A percentile compares a stretch with the other conserved stretches of the same genome.
These are phyloP conservation scores for Ashinkailepas kermadecensis DNA, from an alignment of 2,888 invertebrate genomes.

Conservation along the genomic window DNA sequence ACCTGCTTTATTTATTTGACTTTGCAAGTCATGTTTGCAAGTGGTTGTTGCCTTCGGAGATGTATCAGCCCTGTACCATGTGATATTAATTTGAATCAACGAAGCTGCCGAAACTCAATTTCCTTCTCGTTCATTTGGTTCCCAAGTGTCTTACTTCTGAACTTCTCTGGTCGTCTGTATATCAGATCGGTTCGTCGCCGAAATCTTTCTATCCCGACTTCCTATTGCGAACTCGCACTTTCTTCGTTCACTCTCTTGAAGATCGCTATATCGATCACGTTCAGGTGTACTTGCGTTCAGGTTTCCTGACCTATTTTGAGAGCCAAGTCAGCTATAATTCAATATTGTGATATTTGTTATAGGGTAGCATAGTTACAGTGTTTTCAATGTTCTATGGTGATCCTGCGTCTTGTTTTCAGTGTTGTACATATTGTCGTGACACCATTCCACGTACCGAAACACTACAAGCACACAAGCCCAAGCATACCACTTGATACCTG, in stretches of 20 bases:
- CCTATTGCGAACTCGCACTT: background rate
- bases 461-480: no score
- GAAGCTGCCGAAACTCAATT: no score
- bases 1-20: background rate
- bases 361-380: background rate
- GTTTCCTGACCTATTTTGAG: background rate
- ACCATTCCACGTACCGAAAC: background rate
- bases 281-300: background rate
- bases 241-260: background rate
- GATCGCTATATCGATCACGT: background rate
- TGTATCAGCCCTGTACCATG: background rate
- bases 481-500: no score
- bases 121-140: no score
- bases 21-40: background rate
- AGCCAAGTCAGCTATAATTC: background rate
- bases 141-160: no score
- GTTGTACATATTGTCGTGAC: background rate
- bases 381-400: background rate
- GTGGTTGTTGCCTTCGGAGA: background rate
- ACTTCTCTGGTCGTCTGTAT: no score
- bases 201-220: no score
- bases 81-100: background rate
- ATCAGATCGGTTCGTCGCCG: no score
- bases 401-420: background rate
- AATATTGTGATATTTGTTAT: constrained; percentile 3